phyloP scores from a whole-genome alignment of 1,140 invertebrate species.

The Planococcus citri region DNA sequence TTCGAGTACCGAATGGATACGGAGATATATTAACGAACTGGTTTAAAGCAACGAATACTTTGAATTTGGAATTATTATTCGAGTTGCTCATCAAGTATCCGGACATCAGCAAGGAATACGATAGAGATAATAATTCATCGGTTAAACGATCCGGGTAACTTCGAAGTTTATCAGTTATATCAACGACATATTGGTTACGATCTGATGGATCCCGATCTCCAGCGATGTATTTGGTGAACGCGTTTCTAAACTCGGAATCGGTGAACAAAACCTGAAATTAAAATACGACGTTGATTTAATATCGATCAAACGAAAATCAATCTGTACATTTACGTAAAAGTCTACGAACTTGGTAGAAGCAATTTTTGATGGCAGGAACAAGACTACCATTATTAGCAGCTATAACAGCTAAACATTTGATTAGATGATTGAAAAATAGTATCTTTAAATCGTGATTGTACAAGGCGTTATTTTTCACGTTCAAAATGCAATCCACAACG shows the following conservation, averaged over 20 bases:
- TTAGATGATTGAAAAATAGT: background rate
- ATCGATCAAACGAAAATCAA: no score
- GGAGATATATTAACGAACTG: background rate
- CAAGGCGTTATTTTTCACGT: background rate
- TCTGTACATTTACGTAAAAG: no score
- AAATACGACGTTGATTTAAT: background rate
- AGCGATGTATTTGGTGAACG: background rate
- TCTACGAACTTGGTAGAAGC: background rate
- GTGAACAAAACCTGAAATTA: background rate
- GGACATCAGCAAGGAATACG: background rate
- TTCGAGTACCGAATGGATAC: background rate
- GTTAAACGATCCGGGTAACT: background rate
- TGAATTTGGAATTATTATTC: background rate
- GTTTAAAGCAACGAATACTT: background rate
- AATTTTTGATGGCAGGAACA: background rate
- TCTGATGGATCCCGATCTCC: background rate
- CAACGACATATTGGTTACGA: background rate
- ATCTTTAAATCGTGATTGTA: background rate
- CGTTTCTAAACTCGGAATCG: background rate
- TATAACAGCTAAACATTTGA: background rate
- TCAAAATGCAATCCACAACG: background rate
- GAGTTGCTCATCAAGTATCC: background rate
- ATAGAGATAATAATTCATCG: background rate
- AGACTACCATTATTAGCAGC: background rate
- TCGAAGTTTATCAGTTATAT: background rate